Percentiles rank a stretch among this genome's conserved stretches.
Conservation (phyloP, 2,113 vertebrate genomes). For the Oncorhynchus kisutch region DNA sequence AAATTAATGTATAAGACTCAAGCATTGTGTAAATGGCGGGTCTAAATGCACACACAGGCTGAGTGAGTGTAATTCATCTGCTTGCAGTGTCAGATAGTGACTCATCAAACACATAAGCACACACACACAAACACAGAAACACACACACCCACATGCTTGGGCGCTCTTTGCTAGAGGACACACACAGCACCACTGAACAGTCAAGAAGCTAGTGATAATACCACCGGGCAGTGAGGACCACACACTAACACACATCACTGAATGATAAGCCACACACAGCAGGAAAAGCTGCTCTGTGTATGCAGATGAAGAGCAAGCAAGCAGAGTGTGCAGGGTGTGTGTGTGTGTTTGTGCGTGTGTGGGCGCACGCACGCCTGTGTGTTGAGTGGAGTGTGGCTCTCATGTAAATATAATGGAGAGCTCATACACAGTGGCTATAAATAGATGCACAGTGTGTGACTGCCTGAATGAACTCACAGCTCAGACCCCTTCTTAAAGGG, state of each 20-base stretch:
- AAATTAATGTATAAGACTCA: no score
- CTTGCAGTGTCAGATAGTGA: slow-evolving; percentile 50
- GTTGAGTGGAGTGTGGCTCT: neutral
- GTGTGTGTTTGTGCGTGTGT: slow-evolving; percentile 18
- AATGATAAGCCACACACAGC: slow-evolving; percentile 16
- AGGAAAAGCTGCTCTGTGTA: slow-evolving; percentile 15
- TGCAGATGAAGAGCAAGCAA: slow-evolving; percentile 11
- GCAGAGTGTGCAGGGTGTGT: slow-evolving; percentile 27
- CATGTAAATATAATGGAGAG: slow-evolving; percentile 49
- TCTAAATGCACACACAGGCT: slow-evolving; percentile 7
- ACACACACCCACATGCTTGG: slow-evolving; percentile 18
- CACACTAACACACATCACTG: slow-evolving; percentile 10
- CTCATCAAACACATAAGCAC: slow-evolving; percentile 30
- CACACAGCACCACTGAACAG: slow-evolving; percentile 7
- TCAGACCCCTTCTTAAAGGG: slow-evolving; percentile 10
- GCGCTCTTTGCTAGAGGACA: slow-evolving; percentile 44
- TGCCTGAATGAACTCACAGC: slow-evolving; percentile 35
- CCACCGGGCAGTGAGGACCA: neutral
- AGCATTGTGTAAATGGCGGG: neutral
- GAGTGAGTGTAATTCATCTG: slow-evolving; percentile 42
- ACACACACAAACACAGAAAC: slow-evolving; percentile 31
- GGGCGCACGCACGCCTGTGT: neutral
- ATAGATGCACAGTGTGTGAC: slow-evolving; percentile 37
- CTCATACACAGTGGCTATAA: slow-evolving; percentile 54
- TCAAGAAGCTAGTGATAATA: neutral